Conservation (phyloP, 2,888 invertebrate genomes). For the Netelia melanura region DNA sequence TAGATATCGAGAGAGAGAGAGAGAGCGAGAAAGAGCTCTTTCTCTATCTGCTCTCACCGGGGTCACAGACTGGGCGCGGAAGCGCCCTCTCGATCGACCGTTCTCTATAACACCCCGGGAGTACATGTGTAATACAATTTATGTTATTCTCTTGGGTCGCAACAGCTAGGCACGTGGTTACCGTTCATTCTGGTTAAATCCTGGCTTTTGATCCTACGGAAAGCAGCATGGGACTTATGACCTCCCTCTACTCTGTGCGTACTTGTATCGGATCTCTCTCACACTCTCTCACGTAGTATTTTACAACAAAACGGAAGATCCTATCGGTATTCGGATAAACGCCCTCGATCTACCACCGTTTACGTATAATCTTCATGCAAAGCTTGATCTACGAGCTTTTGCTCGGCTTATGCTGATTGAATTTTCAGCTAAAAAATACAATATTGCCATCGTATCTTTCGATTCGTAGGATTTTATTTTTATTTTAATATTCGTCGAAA, state of each 20-base stretch:
- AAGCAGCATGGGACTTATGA: slow-evolving; percentile 29
- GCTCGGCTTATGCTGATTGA: not conserved
- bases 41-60: not conserved
- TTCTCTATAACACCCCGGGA: not conserved
- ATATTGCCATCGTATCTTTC: not conserved
- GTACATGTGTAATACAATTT: slow-evolving; percentile 59
- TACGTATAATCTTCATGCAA: slow-evolving; percentile 49
- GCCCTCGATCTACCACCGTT: slow-evolving; percentile 26
- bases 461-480: not conserved
- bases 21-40: not conserved
- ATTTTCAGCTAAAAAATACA: not conserved
- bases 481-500: not conserved
- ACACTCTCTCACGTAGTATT: not conserved
- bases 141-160: slow-evolving; percentile 45
- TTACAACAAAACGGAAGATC: not conserved
- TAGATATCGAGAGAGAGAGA: too few relatives aligned
- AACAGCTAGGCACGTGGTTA: slow-evolving; percentile 17
- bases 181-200: slow-evolving; percentile 34
- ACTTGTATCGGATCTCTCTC: not conserved
- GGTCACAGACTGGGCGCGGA: slow-evolving; percentile 7
- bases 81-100: slow-evolving; percentile 42
- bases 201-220: slow-evolving; percentile 34
- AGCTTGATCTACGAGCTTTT: slow-evolving; percentile 48
- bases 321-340: slow-evolving; percentile 2
- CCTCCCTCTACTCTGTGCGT: slow-evolving; percentile 11